Evolutionary conservation across 2,113 vertebrate species (phyloP).

Genomic region (Glareola pratincola): DNA sequence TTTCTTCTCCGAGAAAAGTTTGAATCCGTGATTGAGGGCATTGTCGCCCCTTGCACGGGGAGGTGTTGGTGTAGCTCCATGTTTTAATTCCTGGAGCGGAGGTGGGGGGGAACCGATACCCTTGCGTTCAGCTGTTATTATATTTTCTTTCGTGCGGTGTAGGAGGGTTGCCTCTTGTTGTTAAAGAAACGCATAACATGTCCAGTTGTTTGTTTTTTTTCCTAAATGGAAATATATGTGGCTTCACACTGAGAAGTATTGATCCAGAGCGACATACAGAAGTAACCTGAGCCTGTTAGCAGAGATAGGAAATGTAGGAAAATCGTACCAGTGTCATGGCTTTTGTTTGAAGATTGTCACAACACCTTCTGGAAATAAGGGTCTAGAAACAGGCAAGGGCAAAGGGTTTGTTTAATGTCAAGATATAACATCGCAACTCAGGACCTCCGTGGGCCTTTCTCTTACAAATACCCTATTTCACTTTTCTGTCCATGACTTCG

Average conservation of each 20-base stretch:
- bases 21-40: background rate
- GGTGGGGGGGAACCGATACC: background rate
- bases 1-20: background rate
- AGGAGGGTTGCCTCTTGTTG: background rate
- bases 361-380: background rate
- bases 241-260: background rate
- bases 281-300: background rate
- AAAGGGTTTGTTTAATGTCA: background rate
- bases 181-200: background rate
- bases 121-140: background rate
- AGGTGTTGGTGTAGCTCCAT: accelerated
- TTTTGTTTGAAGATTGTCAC: background rate
- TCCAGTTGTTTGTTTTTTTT: background rate
- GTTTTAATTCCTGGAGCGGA: background rate
- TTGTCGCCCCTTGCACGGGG: accelerated
- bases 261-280: background rate
- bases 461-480: background rate
- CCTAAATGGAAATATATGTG: background rate
- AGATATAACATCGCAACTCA: background rate
- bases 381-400: background rate
- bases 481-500: background rate
- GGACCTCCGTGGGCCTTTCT: background rate
- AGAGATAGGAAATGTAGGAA: background rate
- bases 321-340: background rate
- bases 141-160: background rate